These are phyloP conservation scores for Hipposideros larvatus DNA, from an alignment of 2,797 vertebrate species.

Conservation along the genomic window DNA sequence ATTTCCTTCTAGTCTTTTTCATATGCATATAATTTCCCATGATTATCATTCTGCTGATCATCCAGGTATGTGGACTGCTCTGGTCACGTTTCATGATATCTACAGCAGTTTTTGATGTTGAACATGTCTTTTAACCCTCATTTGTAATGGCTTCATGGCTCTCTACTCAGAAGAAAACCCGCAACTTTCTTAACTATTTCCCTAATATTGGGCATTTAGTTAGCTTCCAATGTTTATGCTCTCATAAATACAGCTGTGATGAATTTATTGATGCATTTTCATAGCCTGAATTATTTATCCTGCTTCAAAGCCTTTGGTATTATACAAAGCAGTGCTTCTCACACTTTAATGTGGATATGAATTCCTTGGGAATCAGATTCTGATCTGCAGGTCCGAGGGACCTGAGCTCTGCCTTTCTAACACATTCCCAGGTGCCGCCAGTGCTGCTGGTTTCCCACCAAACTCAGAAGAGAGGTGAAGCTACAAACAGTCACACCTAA, in stretches of 20 bases:
- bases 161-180: background rate
- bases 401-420: background rate
- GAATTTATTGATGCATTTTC: background rate
- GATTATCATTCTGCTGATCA: background rate
- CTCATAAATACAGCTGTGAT: background rate
- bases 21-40: background rate
- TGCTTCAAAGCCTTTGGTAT: background rate
- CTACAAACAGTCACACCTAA: background rate
- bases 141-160: background rate
- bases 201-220: background rate
- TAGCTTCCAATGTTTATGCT: background rate
- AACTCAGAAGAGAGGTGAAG: background rate
- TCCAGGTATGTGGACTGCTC: background rate
- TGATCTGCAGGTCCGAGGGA: background rate
- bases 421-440: background rate
- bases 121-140: background rate
- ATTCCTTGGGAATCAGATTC: background rate
- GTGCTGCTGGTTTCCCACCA: accelerated
- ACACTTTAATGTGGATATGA: background rate
- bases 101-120: background rate
- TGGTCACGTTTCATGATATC: background rate
- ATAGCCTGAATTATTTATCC: too few relatives aligned
- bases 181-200: background rate
- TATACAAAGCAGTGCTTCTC: background rate
- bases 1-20: background rate